Percentiles rank a stretch among this genome's conserved stretches.
Evolutionary conservation across 1,140 invertebrate genomes (phyloP).

Genomic region (Cheumatopsyche charites): DNA sequence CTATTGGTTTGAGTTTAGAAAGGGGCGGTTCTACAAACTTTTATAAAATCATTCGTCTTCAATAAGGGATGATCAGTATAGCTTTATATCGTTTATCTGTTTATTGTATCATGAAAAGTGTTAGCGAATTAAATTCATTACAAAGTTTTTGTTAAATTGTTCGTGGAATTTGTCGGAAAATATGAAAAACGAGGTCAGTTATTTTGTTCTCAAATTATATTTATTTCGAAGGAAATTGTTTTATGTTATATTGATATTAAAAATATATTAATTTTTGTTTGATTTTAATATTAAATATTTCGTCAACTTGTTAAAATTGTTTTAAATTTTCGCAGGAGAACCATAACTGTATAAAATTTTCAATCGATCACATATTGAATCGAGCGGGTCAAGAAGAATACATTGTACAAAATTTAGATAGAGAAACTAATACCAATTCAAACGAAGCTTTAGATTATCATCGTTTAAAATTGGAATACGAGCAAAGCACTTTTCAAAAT

Average conservation of each 20-base stretch:
- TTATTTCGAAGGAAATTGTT: too few relatives aligned
- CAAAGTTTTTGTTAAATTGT: too few relatives aligned
- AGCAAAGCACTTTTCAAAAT: conserved; percentile 31
- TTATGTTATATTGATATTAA: too few relatives aligned
- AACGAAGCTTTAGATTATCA: conserved; percentile 46
- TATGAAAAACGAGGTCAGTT: conserved; percentile 21
- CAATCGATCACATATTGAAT: conserved; percentile 57
- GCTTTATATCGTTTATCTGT: neutral
- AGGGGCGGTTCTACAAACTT: conserved; percentile 2
- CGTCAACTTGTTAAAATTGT: neutral
- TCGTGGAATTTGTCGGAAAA: too few relatives aligned
- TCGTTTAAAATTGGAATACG: conserved; percentile 20
- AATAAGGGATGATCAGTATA: conserved; percentile 3
- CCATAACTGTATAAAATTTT: conserved; percentile 50
- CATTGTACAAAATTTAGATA: conserved; percentile 35
- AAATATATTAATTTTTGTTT: neutral
- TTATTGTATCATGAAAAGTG: neutral
- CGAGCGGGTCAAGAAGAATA: conserved; percentile 50
- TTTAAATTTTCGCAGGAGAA: conserved; percentile 35
- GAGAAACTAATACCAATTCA: neutral
- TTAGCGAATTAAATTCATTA: neutral
- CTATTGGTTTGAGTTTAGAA: conserved; percentile 12
- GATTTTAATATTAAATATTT: neutral
- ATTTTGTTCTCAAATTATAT: neutral
- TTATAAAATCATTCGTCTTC: neutral